Base-by-base conservation (phyloP, 2,888 invertebrate species). In the Agrenia bidenticulata region DNA sequence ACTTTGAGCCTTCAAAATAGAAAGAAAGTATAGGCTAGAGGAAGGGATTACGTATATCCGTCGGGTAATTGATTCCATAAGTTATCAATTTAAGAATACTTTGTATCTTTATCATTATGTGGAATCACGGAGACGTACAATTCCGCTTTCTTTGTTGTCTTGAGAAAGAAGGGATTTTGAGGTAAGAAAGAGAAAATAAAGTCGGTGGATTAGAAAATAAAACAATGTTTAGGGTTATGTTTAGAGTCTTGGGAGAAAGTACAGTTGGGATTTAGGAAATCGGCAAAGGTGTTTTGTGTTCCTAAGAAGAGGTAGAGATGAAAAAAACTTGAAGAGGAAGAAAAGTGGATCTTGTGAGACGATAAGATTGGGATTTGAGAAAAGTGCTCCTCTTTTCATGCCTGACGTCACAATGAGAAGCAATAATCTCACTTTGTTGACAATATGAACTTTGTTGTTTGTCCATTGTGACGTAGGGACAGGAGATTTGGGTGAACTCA, bases 381-480 rank as follows among this genome's bases (percentile, higher is more conserved):
- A 51, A 51, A 51, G 55, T 55, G 37, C 32, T 55, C 15, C 55
- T 55, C 37, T 55, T 55, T 37, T 51, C 51, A 51, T 32, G 32
- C 24, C 19, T 13, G 27, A 55, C 55, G 26, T 55, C 17, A 26
- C 32, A 19, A 41, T 41, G 23, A 39, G 57, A 9, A 39, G 24
- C 57, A 55, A 55, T 55, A 26, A 32, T 55, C 55, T 55, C 55
- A 32, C 55, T 55, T 55, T 55, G 42, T 37, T 57, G 57, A 57
- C 57, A 41, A 23, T 57, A 57, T 57, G 57, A 57, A 41, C 57
- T 57, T 57, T 39, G 42, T 57, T 57, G 57, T 57, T 57, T 57
- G 57, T 54, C 57, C 42, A 41, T 27, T 55, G 55, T 55, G 55
- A 51, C 19, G 55, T 17, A 55, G 57, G 42, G 13, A 41, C 11